Evolutionary conservation across 2,888 invertebrate species (phyloP).

Genomic region (Pilophorus perplexus): DNA sequence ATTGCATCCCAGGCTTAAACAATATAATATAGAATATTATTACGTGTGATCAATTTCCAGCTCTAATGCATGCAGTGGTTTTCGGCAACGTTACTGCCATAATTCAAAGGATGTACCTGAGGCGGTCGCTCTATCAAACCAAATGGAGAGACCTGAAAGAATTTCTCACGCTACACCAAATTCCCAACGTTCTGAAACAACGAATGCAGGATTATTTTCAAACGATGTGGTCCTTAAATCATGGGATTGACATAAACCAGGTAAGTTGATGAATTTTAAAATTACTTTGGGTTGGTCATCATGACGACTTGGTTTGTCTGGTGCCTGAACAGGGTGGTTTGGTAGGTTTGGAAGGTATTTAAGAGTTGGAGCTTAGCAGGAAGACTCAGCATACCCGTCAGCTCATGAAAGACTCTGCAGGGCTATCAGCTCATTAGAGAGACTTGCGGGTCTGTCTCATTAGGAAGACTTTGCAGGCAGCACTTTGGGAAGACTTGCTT

Average conservation of each 20-base stretch:
- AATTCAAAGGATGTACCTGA: constrained; percentile 93
- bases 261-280: constrained; percentile 56
- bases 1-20: too few species aligned
- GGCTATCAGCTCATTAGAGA: too few species aligned
- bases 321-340: too few species aligned
- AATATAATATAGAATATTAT: too few species aligned
- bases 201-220: constrained; percentile 97
- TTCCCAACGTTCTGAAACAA: constrained; percentile 91
- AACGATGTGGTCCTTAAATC: constrained; percentile 96
- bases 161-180: constrained; percentile 89
- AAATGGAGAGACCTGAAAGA: constrained; percentile 95
- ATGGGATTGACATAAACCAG: constrained; percentile 95
- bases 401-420: too few species aligned
- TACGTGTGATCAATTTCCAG: too few species aligned
- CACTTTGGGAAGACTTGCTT: too few species aligned
- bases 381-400: too few species aligned
- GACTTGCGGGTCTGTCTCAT: too few species aligned
- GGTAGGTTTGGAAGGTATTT: too few species aligned
- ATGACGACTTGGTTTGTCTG: neutral
- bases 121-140: constrained; percentile 88
- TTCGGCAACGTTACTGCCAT: constrained; percentile 98
- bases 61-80: constrained; percentile 95
- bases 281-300: neutral
- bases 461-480: too few species aligned
- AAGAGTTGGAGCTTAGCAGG: too few species aligned